A percentile compares a stretch with the other conserved stretches of the same genome.
phyloP scores from a whole-genome alignment of 1,140 invertebrate species.

The Drosophila sturtevanti region DNA sequence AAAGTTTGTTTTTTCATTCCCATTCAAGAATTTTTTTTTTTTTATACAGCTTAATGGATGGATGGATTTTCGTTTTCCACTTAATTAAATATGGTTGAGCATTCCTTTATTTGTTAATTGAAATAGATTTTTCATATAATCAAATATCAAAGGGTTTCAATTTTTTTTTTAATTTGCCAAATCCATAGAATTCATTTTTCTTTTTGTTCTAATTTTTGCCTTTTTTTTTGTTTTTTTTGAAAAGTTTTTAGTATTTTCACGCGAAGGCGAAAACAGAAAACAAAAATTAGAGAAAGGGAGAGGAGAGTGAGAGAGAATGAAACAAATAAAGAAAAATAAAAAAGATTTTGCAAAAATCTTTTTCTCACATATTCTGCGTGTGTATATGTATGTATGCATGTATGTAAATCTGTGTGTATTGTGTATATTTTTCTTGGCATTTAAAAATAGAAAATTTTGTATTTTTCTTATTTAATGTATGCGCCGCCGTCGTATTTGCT shows the following conservation, averaged over 20 bases:
- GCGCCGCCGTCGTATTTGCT: slow-evolving; percentile 18
- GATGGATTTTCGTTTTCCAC: neutral
- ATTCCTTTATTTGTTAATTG: slow-evolving; percentile 1
- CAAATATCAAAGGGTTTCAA: slow-evolving; percentile 1
- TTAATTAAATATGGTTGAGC: neutral
- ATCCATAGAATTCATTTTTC: neutral
- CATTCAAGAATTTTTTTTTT: too few species aligned
- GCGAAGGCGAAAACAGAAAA: slow-evolving; percentile 42
- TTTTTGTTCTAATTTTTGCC: too few species aligned
- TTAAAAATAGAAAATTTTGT: slow-evolving; percentile 78
- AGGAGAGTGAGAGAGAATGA: slow-evolving; percentile 12
- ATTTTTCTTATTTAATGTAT: slow-evolving; percentile 79
- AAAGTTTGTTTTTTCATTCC: neutral
- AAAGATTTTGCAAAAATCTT: slow-evolving; percentile 78
- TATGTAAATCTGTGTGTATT: slow-evolving; percentile 44
- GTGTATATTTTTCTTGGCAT: slow-evolving; percentile 76
- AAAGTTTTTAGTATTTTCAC: slow-evolving; percentile 23
- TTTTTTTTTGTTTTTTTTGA: slow-evolving; percentile 1
- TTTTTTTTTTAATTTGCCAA: neutral
- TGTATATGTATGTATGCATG: slow-evolving; percentile 11
- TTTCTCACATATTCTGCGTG: slow-evolving; percentile 12
- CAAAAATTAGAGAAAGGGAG: slow-evolving; percentile 22
- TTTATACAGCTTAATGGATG: neutral
- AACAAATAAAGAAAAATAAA: slow-evolving; percentile 47
- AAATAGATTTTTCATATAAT: slow-evolving; percentile 2